Evolutionary conservation across 2,113 vertebrate species (phyloP).

Genomic region (Crotalus horridus): DNA sequence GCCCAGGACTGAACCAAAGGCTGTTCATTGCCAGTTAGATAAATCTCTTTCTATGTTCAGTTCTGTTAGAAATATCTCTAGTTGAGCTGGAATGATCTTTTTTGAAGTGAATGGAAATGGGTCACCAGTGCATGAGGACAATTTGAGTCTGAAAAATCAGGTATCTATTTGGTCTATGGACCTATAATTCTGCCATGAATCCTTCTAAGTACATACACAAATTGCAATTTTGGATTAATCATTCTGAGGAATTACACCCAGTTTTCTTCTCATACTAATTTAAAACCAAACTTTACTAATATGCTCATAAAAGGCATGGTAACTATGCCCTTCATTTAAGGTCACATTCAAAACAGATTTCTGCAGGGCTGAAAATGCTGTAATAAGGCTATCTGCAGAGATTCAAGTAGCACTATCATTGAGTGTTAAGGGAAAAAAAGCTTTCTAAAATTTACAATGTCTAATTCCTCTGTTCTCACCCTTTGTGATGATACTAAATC

Average conservation of each 20-base stretch:
- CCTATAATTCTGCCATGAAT: not conserved
- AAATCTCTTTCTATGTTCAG: not conserved
- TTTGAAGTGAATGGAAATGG: not conserved
- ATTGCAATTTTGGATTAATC: not conserved
- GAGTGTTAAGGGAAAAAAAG: not conserved
- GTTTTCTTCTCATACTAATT: not conserved
- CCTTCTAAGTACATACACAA: not conserved
- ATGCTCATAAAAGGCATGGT: not conserved
- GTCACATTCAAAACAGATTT: not conserved
- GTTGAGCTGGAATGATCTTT: not conserved
- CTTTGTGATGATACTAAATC: not conserved
- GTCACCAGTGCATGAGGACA: not conserved
- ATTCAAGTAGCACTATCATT: not conserved
- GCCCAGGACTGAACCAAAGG: not conserved
- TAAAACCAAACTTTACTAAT: not conserved
- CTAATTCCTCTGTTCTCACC: not conserved
- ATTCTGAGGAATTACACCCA: not conserved
- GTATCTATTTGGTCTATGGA: not conserved
- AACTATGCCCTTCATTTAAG: not conserved
- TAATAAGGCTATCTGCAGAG: not conserved
- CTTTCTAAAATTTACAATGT: not conserved
- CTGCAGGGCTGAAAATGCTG: not conserved
- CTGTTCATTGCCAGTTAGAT: not conserved
- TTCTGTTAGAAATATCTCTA: not conserved
- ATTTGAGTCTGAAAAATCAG: not conserved